Base-by-base conservation (phyloP, 2,113 vertebrate species). In the Ornithorhynchus anatinus region DNA sequence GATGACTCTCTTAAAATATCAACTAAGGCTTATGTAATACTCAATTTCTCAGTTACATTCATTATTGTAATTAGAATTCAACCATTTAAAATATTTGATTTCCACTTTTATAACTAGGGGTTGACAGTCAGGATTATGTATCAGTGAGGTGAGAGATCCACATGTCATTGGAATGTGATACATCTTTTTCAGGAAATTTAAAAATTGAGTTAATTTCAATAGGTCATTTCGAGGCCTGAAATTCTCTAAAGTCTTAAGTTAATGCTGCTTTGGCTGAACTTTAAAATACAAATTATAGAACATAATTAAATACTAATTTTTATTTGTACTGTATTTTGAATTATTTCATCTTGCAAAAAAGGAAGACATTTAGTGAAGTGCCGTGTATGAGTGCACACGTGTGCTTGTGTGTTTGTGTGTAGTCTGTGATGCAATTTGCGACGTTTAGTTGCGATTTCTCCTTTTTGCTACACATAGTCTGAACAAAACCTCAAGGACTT, bases 371-470 rank as follows among this genome's bases (percentile, higher is more conserved):
- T 76, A 63, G 52, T 73, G n/a, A 11, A 63, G 10, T 76, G 57
- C n/a, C 75, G 51, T 54, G 67, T 69, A 56, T 69, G 32, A 77
- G 53, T 70, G 72, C 27, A 54, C 69, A 44, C 66, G 36, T 65
- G 38, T 82, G 69, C 79, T 44, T 77, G 66, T 71, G 37, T 61
- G 77, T 69, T 22, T 81, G 45, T 77, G 39, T 79, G 69, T 52
- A 43, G 78, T 57, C 69, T 63, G 40, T 58, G 75, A 72, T 81
- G 70, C 53, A 40, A 79, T 77, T 59, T 11, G 23, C 77, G 69
- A 36, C 74, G 62, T 84, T 57, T 81, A 63, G 17, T 53, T 80
- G 78, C 79, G 60, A 19, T 77, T 85, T 69, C 79, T 59, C 31
- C 37, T 48, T 27, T n/a, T n/a, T 50, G 47, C 47, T 50, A 27